These are phyloP conservation scores for Drosophila anceps DNA, from an alignment of 2,888 invertebrate species.

Conservation along the genomic window DNA sequence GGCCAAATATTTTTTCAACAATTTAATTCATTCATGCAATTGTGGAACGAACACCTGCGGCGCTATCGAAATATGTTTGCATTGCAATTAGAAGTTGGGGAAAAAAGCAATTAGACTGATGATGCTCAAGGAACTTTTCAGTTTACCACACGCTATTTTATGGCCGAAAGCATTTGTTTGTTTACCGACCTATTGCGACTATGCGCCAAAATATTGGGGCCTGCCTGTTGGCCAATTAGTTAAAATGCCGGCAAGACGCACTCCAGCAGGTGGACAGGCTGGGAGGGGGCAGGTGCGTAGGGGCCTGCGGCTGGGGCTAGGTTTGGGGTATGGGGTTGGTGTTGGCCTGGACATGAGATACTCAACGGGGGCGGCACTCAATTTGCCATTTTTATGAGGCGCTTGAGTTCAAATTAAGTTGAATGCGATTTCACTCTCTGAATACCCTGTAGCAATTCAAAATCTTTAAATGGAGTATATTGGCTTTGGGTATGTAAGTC, in stretches of 20 bases:
- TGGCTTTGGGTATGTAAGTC: background rate
- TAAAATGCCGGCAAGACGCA: slow-evolving; percentile 49
- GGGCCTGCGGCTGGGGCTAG: background rate
- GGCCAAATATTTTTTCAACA: slow-evolving; percentile 67
- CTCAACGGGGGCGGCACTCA: slow-evolving; percentile 79
- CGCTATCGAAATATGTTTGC: slow-evolving; percentile 63
- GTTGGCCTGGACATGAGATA: slow-evolving; percentile 25
- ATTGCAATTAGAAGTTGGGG: slow-evolving; percentile 71
- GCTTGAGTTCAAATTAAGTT: slow-evolving; percentile 71
- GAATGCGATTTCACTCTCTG: slow-evolving; percentile 31
- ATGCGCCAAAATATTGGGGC: slow-evolving; percentile 62
- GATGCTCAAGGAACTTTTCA: slow-evolving; percentile 44
- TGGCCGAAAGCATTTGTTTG: slow-evolving; percentile 65
- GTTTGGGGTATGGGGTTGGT: no score
- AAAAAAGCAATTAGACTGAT: slow-evolving; percentile 7
- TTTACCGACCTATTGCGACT: slow-evolving; percentile 56
- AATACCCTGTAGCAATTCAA: background rate
- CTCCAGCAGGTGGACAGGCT: slow-evolving; percentile 11
- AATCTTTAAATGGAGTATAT: background rate
- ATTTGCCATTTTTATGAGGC: slow-evolving; percentile 81
- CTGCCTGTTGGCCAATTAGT: slow-evolving; percentile 68
- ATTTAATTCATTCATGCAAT: slow-evolving; percentile 66
- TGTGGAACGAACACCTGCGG: slow-evolving; percentile 56
- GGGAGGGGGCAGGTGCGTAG: background rate
- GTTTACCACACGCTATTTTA: slow-evolving; percentile 75